Evolutionary conservation across 2,113 vertebrate species (phyloP), one percentile per base, ranked within the genome.

Genomic region (Chionis minor): DNA sequence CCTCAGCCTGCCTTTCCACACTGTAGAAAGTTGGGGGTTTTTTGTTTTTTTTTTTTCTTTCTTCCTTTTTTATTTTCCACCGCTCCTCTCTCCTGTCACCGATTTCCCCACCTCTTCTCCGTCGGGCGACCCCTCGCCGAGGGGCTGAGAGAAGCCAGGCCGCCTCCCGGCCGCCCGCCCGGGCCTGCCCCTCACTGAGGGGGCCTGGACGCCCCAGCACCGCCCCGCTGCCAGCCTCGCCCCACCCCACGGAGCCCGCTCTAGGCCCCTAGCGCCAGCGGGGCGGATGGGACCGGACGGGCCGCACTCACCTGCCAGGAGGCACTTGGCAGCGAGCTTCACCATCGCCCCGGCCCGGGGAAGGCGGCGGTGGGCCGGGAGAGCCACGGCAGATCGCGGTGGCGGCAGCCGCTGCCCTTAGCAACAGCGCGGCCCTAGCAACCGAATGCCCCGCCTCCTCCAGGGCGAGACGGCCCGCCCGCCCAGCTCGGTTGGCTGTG

Each of bases 301-400:
- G 56, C 38, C 77, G 14, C n/a, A 97, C 98, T 98, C 97, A 98
- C 98, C 98, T 92, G 98, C 98, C 95, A 98, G 96, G 77, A 98
- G 93, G 95, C 98, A 98, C 59, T 98, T 98, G 86, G 98, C 98
- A 35, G 97, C 87, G 85, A 98, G 97, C 96, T 98, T 98, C 97
- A 98, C 98, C 98, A 98, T 98, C 3, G 49, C 49, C 26, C 51
- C 55, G 61, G 20, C 35, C 11, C 28, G 17, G 22, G n/a, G 2
- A 54, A 24, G 45, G 35, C 2, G n/a, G 54, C 14, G 16, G 49
- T 19, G 4, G 35, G 23, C 42, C 27, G 0, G 23, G 30, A 3
- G 6, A 16, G 47, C 44, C 44, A 15, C 44, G 14, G 44, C 44
- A 44, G 44, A 44, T 12, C 44, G 44, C 44, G 44, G 44, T 44